Evolutionary conservation across 1,140 invertebrate genomes (phyloP), one percentile per base, ranked within the genome.

Genomic region (Babylonia areolata): DNA sequence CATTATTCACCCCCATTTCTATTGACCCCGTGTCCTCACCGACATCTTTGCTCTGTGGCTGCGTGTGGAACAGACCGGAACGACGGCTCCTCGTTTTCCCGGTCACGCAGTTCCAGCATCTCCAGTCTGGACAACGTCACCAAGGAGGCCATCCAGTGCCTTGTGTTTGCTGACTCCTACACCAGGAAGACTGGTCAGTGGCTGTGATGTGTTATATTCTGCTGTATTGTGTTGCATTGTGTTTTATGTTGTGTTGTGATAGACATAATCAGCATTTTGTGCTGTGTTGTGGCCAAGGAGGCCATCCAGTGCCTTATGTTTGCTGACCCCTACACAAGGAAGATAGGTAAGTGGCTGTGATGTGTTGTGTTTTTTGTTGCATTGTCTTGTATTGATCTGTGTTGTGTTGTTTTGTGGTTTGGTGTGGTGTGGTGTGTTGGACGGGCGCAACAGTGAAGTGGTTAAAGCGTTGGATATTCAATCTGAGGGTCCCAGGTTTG

Each of bases 51-150:
- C 64, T 69, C 9, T n/a, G 6, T 31, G 23, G n/a, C 64, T 73
- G 31, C 71, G 33, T 64, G 31, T 42, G 73, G 51, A 77, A 51
- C 96, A 99, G 98, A 99, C 95, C 98, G 98, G 96, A 96, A 98
- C 95, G 98, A 99, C 95, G 98, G 96, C 94, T 89, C 91, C 12
- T 91, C 92, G 28, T 99, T 99, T 95, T 98, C 98, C 92, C 96
- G 98, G 94, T 99, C 98, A 90, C 96, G 98, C 92, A 98, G 98
- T 94, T 99, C 98, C 93, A 98, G 97, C 95, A 98, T 99, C 96
- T 98, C 98, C 89, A 99, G 98, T 95, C 95, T 99, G 93, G 98
- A 99, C 95, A 99, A 98, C 95, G 98, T 99, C 94, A 97, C 96
- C 90, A 97, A 97, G 90, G 98, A 99, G 96, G 97, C 98, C 93